Percentiles rank a stretch among this genome's conserved stretches.
Conservation (phyloP, 2,113 vertebrate species). For the Brachyistius frenatus region DNA sequence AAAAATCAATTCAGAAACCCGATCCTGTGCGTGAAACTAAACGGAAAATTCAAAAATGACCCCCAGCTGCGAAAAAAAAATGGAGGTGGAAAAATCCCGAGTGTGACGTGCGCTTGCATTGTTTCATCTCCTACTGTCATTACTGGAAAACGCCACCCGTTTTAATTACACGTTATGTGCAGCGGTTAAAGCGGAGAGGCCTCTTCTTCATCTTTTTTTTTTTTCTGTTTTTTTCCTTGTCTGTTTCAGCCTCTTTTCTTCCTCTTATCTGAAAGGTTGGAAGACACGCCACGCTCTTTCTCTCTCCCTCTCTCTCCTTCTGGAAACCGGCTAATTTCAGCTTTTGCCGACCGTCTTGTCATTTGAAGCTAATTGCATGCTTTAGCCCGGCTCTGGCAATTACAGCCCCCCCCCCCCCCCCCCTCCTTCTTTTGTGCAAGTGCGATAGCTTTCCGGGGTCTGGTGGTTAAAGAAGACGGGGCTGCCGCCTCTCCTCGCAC, state of each 20-base stretch:
- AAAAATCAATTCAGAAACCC: constrained; percentile 10
- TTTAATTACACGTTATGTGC: constrained; percentile 89
- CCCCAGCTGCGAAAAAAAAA: constrained; percentile 15
- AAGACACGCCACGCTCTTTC: constrained; percentile 67
- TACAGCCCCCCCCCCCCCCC: constrained; percentile 48
- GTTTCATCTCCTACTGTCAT: constrained; percentile 51
- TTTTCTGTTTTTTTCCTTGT: constrained; percentile 39
- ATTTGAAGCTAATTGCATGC: constrained; percentile 78
- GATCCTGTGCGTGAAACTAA: constrained; percentile 9
- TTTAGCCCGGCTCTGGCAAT: constrained; percentile 75
- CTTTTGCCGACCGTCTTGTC: constrained; percentile 72
- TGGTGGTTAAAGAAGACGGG: constrained; percentile 67
- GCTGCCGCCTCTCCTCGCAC: constrained; percentile 17
- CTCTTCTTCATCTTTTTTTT: constrained; percentile 75
- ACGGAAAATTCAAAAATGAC: constrained; percentile 9
- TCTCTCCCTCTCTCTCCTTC: constrained; percentile 52
- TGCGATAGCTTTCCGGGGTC: constrained; percentile 75
- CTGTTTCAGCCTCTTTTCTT: constrained; percentile 45
- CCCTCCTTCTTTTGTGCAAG: constrained; percentile 62
- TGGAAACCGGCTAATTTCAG: constrained; percentile 75
- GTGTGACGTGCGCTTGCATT: constrained; percentile 28
- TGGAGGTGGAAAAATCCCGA: not conserved
- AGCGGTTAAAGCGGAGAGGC: constrained; percentile 71
- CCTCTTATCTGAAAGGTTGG: constrained; percentile 70
- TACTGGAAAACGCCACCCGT: constrained; percentile 78